Evolutionary conservation across 1,140 invertebrate species (phyloP), one percentile per base, ranked within the genome.

Genomic region (Trichogramma pretiosum): DNA sequence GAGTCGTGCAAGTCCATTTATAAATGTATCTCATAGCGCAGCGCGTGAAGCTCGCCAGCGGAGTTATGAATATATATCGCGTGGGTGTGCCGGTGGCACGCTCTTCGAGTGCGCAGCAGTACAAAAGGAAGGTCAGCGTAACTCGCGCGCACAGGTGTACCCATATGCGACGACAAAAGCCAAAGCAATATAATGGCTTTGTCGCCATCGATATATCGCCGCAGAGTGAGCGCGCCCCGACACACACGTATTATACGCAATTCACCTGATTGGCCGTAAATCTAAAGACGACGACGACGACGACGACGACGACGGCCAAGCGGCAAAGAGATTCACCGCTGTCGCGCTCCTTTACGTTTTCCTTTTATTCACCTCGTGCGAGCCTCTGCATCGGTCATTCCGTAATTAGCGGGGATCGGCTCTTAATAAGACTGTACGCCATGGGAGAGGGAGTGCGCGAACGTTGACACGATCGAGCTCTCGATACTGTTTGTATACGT

Each of bases 261-360:
- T 65, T 53, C 56, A 52, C 53, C 56, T n/a, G 61, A 65, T 65
- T 65, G 63, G 52, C 56, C 55, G 56, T 64, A 64, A 65, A 64
- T 65, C 58, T 59, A 42, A 19, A 23, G 42, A 36, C 52, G 42
- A 41, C 34, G 19, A 40, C 19, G 38, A 41, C 21, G 34, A 44
- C 22, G 34, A 18, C 11, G n/a, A 22, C 42, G 33, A 7, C 35
- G 28, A n/a, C n/a, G n/a, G n/a, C n/a, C n/a, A n/a, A n/a, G n/a
- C n/a, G n/a, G n/a, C n/a, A n/a, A n/a, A n/a, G n/a, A n/a, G n/a
- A 26, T 34, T 37, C 37, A 35, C 40, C 18, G 13, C 37, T 23
- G 11, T 5, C 7, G 0, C 1, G 24, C 38, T 10, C 23, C 28
- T 28, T 22, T 19, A 5, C n/a, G 23, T 17, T 10, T 30, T 30